Conservation (phyloP, 2,113 vertebrate species). For the Calidris pygmaea region DNA sequence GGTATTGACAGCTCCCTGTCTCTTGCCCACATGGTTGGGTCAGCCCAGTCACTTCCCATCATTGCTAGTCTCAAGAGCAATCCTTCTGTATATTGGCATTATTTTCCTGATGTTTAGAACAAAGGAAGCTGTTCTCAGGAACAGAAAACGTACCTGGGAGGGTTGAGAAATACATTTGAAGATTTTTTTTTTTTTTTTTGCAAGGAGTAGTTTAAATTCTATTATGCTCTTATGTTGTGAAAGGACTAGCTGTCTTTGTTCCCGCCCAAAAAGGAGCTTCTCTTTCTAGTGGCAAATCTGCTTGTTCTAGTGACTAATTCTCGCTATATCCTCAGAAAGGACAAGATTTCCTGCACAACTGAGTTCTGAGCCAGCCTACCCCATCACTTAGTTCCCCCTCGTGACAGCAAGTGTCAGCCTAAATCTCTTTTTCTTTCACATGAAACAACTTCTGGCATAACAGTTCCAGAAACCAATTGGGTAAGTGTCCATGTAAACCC, state of each 20-base stretch:
- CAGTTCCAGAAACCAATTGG: conserved; percentile 23
- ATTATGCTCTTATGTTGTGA: not conserved
- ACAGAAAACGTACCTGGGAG: not conserved
- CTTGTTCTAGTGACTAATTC: not conserved
- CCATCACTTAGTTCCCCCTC: not conserved
- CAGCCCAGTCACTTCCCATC: not conserved
- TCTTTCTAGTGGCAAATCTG: not conserved
- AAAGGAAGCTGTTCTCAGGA: not conserved
- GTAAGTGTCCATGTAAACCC: not conserved
- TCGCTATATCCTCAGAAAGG: not conserved
- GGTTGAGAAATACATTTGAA: not conserved
- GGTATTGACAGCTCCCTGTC: not conserved
- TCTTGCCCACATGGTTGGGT: not conserved
- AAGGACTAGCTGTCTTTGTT: not conserved
- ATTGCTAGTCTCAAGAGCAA: not conserved
- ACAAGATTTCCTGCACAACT: not conserved
- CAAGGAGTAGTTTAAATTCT: not conserved
- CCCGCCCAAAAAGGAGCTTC: not conserved
- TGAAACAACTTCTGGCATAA: not conserved
- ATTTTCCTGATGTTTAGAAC: not conserved
- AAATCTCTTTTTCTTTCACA: not conserved
- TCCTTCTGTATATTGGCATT: not conserved
- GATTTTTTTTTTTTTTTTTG: not conserved
- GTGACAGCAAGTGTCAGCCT: not conserved
- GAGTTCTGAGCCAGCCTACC: not conserved